Conservation (phyloP, 2,797 vertebrate species). For the Manis pentadactyla region DNA sequence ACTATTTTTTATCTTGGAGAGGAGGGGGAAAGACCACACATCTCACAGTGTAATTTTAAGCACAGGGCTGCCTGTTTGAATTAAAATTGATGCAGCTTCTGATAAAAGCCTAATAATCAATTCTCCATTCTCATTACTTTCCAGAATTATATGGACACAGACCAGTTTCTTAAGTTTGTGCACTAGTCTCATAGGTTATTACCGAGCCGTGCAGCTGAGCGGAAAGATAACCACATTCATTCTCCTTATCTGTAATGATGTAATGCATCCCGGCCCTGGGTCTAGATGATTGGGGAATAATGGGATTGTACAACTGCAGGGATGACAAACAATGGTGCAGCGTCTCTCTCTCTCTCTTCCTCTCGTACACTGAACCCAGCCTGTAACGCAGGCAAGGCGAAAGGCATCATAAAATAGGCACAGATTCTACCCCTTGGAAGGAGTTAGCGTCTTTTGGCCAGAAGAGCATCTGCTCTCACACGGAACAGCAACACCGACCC, state of each 20-base stretch:
- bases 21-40: constrained; percentile 12
- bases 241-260: constrained; percentile 94
- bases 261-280: constrained; percentile 90
- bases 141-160: constrained; percentile 90
- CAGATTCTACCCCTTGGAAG: constrained; percentile 73
- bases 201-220: constrained; percentile 92
- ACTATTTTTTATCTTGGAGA: background rate
- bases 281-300: constrained; percentile 90
- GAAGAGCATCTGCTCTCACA: constrained; percentile 80
- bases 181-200: constrained; percentile 87
- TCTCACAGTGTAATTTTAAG: constrained; percentile 70
- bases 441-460: constrained; percentile 81
- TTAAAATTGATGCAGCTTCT: constrained; percentile 77
- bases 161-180: constrained; percentile 91
- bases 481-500: constrained; percentile 69
- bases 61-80: constrained; percentile 77
- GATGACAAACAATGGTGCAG: constrained; percentile 88
- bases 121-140: constrained; percentile 90
- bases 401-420: constrained; percentile 69
- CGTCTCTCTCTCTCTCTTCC: constrained; percentile 75
- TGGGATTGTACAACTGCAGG: constrained; percentile 88
- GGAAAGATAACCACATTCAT: constrained; percentile 93
- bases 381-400: constrained; percentile 60
- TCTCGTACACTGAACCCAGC: constrained; percentile 62
- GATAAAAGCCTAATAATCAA: constrained; percentile 89